These are phyloP conservation scores for Synergus laeviventris DNA, from an alignment of 2,888 invertebrate genomes.

Conservation along the genomic window DNA sequence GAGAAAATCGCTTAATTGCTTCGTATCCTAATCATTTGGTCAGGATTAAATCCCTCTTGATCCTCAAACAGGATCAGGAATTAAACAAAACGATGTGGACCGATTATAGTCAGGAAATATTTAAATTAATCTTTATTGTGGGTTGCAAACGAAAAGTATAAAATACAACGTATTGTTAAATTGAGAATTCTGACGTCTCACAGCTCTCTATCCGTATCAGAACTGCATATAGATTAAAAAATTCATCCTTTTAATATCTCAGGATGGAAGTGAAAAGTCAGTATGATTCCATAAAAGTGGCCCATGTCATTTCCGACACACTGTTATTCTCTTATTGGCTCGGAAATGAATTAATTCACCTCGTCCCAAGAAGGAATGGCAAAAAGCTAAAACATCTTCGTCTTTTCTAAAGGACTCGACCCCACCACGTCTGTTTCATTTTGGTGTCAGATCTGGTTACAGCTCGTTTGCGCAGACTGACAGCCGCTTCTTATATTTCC, in stretches of 20 bases:
- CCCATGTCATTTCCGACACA: constrained; percentile 54
- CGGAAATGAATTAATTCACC: constrained; percentile 6
- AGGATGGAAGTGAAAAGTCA: constrained; percentile 14
- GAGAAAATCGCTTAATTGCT: constrained; percentile 56
- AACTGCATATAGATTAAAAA: not conserved
- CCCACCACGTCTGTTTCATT: constrained; percentile 14
- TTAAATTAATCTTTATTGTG: too few species aligned
- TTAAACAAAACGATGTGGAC: not conserved
- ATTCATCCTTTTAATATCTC: not conserved
- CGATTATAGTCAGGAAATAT: too few species aligned
- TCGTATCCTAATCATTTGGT: not conserved
- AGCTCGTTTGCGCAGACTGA: constrained; percentile 65
- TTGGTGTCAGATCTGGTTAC: constrained; percentile 56
- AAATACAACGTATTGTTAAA: not conserved
- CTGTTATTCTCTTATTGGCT: constrained; percentile 50
- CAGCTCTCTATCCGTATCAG: not conserved
- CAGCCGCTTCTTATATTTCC: constrained; percentile 60
- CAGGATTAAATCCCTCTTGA: not conserved
- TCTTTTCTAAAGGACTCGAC: not conserved
- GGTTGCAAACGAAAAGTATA: not conserved
- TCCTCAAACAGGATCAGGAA: not conserved
- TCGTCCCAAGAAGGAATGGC: not conserved
- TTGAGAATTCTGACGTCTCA: not conserved
- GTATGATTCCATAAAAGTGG: constrained; percentile 43
- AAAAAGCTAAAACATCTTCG: constrained; percentile 12